These are phyloP conservation scores for Phortica magna DNA, from an alignment of 2,888 invertebrate species.

Conservation along the genomic window DNA sequence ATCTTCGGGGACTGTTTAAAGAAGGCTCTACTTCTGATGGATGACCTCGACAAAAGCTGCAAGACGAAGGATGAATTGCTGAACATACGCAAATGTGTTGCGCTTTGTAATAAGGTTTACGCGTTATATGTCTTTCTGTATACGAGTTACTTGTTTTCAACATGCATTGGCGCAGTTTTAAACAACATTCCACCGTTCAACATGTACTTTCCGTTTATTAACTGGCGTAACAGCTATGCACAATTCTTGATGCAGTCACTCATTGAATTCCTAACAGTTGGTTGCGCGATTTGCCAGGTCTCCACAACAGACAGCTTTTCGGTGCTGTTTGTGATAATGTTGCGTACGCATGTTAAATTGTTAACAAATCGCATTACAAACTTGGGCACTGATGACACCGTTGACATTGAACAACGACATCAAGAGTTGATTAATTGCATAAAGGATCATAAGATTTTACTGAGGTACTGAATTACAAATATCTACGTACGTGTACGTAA, in stretches of 20 bases:
- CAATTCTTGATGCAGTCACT: constrained; percentile 42
- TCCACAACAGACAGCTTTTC: constrained; percentile 37
- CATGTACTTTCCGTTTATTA: constrained; percentile 34
- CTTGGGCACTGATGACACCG: constrained; percentile 37
- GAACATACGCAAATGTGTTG: not conserved
- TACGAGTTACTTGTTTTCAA: not conserved
- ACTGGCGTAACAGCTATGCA: constrained; percentile 43
- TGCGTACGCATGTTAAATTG: constrained; percentile 41
- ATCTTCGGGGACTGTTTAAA: not conserved
- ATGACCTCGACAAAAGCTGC: not conserved
- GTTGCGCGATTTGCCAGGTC: constrained; percentile 28
- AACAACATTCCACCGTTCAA: not conserved
- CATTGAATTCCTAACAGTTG: constrained; percentile 37
- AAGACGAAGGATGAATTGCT: not conserved
- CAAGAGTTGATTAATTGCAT: constrained; percentile 49
- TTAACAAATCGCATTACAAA: constrained; percentile 39
- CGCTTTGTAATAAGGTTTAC: not conserved
- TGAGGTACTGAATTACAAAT: constrained; percentile 38
- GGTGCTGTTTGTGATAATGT: constrained; percentile 38
- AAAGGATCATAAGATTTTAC: constrained; percentile 46
- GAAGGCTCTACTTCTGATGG: not conserved
- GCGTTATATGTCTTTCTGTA: not conserved
- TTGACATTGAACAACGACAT: constrained; percentile 34
- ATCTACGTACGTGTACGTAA: not conserved
- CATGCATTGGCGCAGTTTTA: not conserved